Conservation (phyloP, 2,797 vertebrate genomes). For the Neostethus bicornis region DNA sequence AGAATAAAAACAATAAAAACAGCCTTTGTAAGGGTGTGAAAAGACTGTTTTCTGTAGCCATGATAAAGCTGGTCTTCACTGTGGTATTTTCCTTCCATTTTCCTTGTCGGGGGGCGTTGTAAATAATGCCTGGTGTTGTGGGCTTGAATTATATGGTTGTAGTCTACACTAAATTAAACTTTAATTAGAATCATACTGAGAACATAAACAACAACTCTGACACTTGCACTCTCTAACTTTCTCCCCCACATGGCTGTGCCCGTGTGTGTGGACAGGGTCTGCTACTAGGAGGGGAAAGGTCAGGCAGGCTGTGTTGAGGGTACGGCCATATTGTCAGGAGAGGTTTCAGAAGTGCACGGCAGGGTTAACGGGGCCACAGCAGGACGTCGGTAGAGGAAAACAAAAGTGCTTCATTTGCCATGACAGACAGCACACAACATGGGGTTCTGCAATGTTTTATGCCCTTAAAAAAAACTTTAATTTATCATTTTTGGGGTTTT, state of each 20-base stretch:
- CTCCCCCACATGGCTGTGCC: not conserved
- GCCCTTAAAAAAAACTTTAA: not conserved
- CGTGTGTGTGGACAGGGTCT: slow-evolving; percentile 7
- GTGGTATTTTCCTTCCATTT: slow-evolving; percentile 1
- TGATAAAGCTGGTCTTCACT: slow-evolving; percentile 6
- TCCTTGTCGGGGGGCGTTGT: slow-evolving; percentile 19
- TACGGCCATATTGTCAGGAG: slow-evolving; percentile 18
- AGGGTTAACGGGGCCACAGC: slow-evolving; percentile 15
- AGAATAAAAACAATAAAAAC: not conserved
- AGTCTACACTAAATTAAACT: slow-evolving; percentile 27
- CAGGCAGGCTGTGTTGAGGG: slow-evolving; percentile 13
- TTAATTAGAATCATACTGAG: slow-evolving; percentile 32
- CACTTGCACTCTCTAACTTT: not conserved
- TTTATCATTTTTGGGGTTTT: not conserved
- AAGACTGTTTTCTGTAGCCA: not conserved
- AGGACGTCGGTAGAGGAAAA: slow-evolving; percentile 1
- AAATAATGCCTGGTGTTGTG: slow-evolving; percentile 24
- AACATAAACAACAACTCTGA: slow-evolving; percentile 18
- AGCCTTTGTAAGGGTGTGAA: not conserved
- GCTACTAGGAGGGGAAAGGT: slow-evolving; percentile 14
- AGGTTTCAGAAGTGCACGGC: slow-evolving; percentile 9
- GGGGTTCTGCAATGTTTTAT: slow-evolving; percentile 2
- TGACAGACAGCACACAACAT: slow-evolving; percentile 3
- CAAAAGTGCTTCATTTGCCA: not conserved
- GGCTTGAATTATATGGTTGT: slow-evolving; percentile 14